phyloP scores from a whole-genome alignment of 2,888 invertebrate species.

The Hanleya hanleyi region DNA sequence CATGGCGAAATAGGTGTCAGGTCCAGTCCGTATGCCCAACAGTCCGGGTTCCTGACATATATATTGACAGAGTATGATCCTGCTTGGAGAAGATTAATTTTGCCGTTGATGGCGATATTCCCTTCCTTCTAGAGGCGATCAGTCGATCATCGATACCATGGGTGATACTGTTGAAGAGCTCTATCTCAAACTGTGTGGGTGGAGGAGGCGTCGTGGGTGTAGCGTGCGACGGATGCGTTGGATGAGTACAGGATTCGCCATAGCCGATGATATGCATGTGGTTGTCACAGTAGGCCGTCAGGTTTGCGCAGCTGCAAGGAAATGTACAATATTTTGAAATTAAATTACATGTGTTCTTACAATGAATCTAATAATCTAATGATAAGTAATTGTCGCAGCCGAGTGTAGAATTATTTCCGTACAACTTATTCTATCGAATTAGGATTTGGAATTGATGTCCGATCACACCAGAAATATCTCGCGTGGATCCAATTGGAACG shows the following conservation, averaged over 20 bases:
- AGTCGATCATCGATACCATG: conserved; percentile 48
- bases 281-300: conserved; percentile 14
- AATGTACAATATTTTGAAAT: too few relatives aligned
- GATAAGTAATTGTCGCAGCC: too few relatives aligned
- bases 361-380: too few relatives aligned
- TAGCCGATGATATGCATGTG: background rate
- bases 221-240: background rate
- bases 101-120: conserved; percentile 32
- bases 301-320: conserved; percentile 2
- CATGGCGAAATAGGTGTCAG: conserved; percentile 55
- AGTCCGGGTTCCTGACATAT: conserved; percentile 43
- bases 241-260: conserved; percentile 11
- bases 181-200: conserved; percentile 27
- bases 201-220: conserved; percentile 17
- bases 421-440: too few relatives aligned
- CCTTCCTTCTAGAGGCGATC: conserved; percentile 23
- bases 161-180: conserved; percentile 38
- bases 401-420: too few relatives aligned
- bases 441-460: too few relatives aligned
- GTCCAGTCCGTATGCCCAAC: conserved; percentile 55
- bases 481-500: too few relatives aligned
- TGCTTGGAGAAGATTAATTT: conserved; percentile 48
- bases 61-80: conserved; percentile 43
- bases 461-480: too few relatives aligned
- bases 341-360: too few relatives aligned